A percentile compares a stretch with the other conserved stretches of the same genome.
Evolutionary conservation across 2,797 vertebrate species (phyloP).

Genomic region (Urocyon cinereoargenteus): DNA sequence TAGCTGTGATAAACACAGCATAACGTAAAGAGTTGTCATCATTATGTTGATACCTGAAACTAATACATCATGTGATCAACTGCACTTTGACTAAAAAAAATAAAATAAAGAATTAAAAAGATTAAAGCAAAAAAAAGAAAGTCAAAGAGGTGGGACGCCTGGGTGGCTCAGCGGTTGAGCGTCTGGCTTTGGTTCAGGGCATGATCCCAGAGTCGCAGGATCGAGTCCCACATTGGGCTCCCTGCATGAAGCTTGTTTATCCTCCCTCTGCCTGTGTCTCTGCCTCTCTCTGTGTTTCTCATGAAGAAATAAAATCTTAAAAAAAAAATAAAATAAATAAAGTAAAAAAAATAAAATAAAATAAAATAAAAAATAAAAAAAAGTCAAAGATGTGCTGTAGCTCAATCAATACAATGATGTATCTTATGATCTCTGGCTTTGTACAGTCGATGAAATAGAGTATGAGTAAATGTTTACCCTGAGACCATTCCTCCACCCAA

Average conservation of each 20-base stretch:
- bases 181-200: too few species aligned
- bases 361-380: not conserved
- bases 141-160: not conserved
- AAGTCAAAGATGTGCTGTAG: not conserved
- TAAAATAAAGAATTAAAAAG: not conserved
- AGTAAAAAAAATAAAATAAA: not conserved
- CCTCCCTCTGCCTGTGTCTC: too few species aligned
- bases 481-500: not conserved
- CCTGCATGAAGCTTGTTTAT: too few species aligned
- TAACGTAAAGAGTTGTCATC: not conserved
- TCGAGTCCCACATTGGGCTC: too few species aligned
- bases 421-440: not conserved
- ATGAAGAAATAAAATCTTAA: too few species aligned
- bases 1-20: not conserved
- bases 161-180: too few species aligned
- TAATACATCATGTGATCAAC: not conserved
- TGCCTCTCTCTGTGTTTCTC: too few species aligned
- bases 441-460: not conserved
- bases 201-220: too few species aligned
- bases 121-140: not conserved
- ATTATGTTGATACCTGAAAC: not conserved
- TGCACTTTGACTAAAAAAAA: not conserved
- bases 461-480: slow-evolving; percentile 19
- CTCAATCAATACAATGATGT: not conserved
- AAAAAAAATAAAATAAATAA: not conserved